Evolutionary conservation across 1,140 invertebrate species (phyloP), one percentile per base, ranked within the genome.

Genomic region (Drosophila nigrodunni): DNA sequence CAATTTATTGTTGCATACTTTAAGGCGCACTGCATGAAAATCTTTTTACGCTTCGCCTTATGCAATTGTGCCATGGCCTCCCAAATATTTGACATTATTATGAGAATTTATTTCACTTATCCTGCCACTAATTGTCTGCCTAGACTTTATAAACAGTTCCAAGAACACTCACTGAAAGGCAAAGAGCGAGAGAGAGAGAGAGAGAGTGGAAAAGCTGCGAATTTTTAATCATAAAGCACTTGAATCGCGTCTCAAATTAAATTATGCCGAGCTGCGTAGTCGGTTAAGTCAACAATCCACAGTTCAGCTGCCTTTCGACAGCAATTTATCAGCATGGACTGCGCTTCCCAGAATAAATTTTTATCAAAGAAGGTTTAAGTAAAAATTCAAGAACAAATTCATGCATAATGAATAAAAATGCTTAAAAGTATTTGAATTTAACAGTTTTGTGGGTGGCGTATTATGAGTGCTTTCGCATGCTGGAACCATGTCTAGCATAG

Each of bases 1-100:
- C 65, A 86, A 82, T 88, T 82, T 85, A 85, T 80, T 89, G 71
- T 89, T 89, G 82, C 66, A 79, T 71, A 11, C 69, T 68, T 77
- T 54, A 65, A 67, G 43, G 37, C 68, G 54, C 59, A 18, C 41
- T 18, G 7, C 37, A 43, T 37, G 35, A 49, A 75, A 49, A 75
- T 74, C 74, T 59, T 41, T 74, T 55, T 47, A 30, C 25, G 13
- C 25, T 13, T n/a, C 4, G 43, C 44, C 47, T 76, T 67, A 81
- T 81, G 65, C 82, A 50, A 70, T 43, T 75, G 62, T 70, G 58
- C 70, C 6, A 5, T 68, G 49, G 57, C 39, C 50, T 54, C 50
- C 50, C 77, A 73, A 86, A 81, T 86, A 76, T 80, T 82, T 88
- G 66, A 71, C 70, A 55, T 49, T 77, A 73, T 87, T 80, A 82